Conservation (phyloP, 2,888 invertebrate species). For the Pristionchus fissidentatus region DNA sequence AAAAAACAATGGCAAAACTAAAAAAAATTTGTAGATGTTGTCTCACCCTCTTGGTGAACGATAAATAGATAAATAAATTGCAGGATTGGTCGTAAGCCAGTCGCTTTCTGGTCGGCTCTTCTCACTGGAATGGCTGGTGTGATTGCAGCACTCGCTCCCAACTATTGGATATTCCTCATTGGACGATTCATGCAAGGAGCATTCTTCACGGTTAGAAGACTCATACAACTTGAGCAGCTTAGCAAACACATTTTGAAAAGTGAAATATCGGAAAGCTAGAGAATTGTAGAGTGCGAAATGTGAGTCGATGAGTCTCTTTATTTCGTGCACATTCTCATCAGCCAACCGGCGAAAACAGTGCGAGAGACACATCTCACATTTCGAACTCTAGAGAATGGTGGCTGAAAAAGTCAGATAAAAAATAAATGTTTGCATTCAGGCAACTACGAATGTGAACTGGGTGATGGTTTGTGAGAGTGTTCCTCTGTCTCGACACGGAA, state of each 20-base stretch:
- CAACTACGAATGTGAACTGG: constrained; percentile 47
- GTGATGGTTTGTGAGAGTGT: constrained; percentile 48
- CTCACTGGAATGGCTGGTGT: constrained; percentile 22
- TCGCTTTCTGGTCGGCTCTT: constrained; percentile 22
- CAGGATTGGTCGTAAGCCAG: constrained; percentile 38
- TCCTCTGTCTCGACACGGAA: constrained; percentile 44
- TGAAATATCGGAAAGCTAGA: background rate
- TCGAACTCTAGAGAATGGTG: no score
- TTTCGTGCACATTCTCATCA: no score
- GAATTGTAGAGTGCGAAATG: no score
- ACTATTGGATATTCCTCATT: constrained; percentile 39
- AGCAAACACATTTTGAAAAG: background rate
- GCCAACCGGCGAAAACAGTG: no score
- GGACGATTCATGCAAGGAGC: constrained; percentile 46
- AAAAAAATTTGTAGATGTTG: no score
- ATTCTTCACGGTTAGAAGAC: constrained; percentile 46
- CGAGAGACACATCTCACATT: no score
- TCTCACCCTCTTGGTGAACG: no score
- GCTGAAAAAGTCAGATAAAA: background rate
- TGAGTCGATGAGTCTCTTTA: no score
- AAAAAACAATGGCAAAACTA: no score
- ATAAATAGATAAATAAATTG: background rate
- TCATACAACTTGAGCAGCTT: no score
- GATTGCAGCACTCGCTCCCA: constrained; percentile 31
- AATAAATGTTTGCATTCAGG: constrained; percentile 1